phyloP scores from a whole-genome alignment of 2,113 vertebrate species.

The Istiophorus platypterus region DNA sequence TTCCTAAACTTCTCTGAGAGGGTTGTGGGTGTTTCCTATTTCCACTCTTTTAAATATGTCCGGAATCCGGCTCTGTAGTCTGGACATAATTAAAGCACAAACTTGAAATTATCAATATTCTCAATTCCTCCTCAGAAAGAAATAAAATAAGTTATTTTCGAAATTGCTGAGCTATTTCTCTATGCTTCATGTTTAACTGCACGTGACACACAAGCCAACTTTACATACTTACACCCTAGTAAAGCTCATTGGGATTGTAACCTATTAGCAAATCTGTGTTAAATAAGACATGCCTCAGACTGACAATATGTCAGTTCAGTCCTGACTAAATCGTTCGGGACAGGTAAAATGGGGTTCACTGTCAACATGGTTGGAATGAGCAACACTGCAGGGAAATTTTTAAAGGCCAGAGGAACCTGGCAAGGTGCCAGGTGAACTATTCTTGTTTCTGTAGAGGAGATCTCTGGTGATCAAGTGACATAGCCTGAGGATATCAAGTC shows the following conservation, averaged over 20 bases:
- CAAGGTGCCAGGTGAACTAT: neutral
- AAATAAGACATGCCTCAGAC: conserved; percentile 7
- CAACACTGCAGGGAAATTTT: conserved; percentile 21
- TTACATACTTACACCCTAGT: neutral
- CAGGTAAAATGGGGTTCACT: conserved; percentile 23
- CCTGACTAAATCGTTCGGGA: conserved; percentile 9
- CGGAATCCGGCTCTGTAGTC: neutral
- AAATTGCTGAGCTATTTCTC: neutral
- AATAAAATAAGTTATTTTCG: neutral
- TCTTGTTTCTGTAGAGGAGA: neutral
- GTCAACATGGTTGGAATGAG: conserved; percentile 32
- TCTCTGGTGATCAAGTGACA: conserved; percentile 20
- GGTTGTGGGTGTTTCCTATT: neutral
- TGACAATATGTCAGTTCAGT: neutral
- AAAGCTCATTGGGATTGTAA: neutral
- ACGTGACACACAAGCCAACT: neutral
- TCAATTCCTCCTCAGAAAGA: neutral
- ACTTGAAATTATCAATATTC: neutral
- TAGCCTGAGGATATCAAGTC: conserved; percentile 13
- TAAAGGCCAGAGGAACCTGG: conserved; percentile 29
- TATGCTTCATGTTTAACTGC: neutral
- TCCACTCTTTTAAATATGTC: neutral
- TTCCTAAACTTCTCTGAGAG: neutral
- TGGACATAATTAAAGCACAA: neutral
- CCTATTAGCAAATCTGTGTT: neutral